phyloP scores from a whole-genome alignment of 2,113 vertebrate species.

The Oreochromis tanganicae region DNA sequence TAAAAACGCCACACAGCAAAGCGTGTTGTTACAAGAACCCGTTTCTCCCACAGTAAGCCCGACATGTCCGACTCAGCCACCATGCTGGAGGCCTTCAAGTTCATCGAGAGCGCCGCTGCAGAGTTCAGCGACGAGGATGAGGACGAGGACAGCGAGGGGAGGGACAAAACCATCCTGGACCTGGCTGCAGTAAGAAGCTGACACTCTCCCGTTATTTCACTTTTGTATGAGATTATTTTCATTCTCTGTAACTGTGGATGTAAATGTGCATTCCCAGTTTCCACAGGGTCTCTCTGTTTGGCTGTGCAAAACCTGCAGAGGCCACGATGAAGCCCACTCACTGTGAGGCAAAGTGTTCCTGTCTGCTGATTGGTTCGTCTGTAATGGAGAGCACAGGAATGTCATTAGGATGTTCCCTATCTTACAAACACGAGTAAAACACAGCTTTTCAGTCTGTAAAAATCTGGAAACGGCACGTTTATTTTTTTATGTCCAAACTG shows the following conservation, averaged over 20 bases:
- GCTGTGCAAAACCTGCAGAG: not conserved
- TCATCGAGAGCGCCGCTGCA: slow-evolving; percentile 88
- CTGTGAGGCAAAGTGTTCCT: not conserved
- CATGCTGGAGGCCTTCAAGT: slow-evolving; percentile 90
- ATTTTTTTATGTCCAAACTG: not conserved
- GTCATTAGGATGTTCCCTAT: not conserved
- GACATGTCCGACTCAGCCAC: slow-evolving; percentile 86
- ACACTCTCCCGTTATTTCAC: accelerated
- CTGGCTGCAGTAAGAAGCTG: slow-evolving; percentile 77
- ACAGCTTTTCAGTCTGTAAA: not conserved
- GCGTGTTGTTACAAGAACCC: accelerated
- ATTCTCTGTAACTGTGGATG: not conserved
- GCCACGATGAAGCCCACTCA: not conserved
- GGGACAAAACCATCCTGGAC: slow-evolving; percentile 83
- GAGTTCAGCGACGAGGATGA: slow-evolving; percentile 94
- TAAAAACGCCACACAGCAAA: not conserved
- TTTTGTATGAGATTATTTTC: not conserved
- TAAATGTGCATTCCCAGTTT: not conserved
- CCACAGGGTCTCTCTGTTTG: not conserved
- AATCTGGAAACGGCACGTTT: not conserved
- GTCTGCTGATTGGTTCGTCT: accelerated
- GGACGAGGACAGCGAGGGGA: slow-evolving; percentile 83
- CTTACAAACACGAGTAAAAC: not conserved
- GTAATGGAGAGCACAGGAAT: not conserved
- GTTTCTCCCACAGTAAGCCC: slow-evolving; percentile 74